These are phyloP conservation scores for Zophobas morio DNA, from an alignment of 1,140 invertebrate genomes.

Conservation along the genomic window DNA sequence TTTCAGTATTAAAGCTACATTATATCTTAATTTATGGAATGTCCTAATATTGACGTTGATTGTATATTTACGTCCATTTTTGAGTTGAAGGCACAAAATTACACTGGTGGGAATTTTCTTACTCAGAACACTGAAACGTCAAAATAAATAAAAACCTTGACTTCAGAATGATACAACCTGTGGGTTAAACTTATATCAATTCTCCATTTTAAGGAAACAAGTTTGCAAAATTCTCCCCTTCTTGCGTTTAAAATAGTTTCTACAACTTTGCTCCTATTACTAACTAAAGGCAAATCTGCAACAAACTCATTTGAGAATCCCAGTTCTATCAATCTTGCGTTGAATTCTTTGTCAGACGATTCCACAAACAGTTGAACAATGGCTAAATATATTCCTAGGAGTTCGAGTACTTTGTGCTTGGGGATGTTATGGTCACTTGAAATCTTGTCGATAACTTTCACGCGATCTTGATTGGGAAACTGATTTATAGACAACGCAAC, in stretches of 20 bases:
- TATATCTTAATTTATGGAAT: constrained; percentile 61
- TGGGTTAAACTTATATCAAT: constrained; percentile 61
- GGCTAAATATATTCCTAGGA: constrained; percentile 55
- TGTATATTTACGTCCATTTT: constrained; percentile 55
- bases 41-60: constrained; percentile 56
- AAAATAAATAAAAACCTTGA: constrained; percentile 8
- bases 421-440: constrained; percentile 53
- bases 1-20: constrained; percentile 58
- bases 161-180: constrained; percentile 49
- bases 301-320: constrained; percentile 58
- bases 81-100: constrained; percentile 56
- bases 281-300: constrained; percentile 54
- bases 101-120: constrained; percentile 53
- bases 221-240: constrained; percentile 54
- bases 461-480: constrained; percentile 51
- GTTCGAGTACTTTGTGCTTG: constrained; percentile 51
- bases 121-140: constrained; percentile 54
- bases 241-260: constrained; percentile 52
- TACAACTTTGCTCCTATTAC: constrained; percentile 52
- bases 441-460: constrained; percentile 53
- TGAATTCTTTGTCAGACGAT: constrained; percentile 56
- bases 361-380: constrained; percentile 55
- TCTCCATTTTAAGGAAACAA: constrained; percentile 58
- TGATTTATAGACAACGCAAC: constrained; percentile 54
- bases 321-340: constrained; percentile 49